phyloP scores from a whole-genome alignment of 1,140 invertebrate genomes.

The Drosophila truncata region DNA sequence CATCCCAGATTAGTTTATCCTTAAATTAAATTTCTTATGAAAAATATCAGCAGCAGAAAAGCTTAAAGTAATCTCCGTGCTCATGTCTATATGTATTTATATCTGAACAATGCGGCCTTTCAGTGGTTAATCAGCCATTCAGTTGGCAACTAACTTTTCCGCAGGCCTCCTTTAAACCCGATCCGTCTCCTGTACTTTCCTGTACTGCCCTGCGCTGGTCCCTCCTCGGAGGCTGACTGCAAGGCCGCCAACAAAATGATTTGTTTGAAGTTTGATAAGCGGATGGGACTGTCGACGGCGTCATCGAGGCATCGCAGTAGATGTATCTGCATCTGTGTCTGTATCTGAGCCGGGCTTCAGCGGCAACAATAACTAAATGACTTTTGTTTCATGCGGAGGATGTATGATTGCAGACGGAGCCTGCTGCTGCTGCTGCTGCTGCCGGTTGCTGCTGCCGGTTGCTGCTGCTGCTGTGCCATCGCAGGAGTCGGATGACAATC shows the following conservation, averaged over 20 bases:
- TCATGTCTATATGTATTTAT: slow-evolving; percentile 5
- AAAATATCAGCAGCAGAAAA: not conserved
- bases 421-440: slow-evolving; percentile 21
- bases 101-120: slow-evolving; percentile 19
- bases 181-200: not conserved
- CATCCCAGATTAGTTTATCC: not conserved
- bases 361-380: slow-evolving; percentile 82
- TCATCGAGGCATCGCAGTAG: slow-evolving; percentile 59
- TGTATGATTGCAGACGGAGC: slow-evolving; percentile 56
- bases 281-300: slow-evolving; percentile 81
- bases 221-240: slow-evolving; percentile 24
- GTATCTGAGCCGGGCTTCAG: slow-evolving; percentile 33
- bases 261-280: slow-evolving; percentile 83
- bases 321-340: slow-evolving; percentile 41
- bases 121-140: slow-evolving; percentile 37
- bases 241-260: slow-evolving; percentile 81
- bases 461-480: slow-evolving; percentile 21
- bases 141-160: slow-evolving; percentile 12
- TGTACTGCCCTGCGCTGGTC: not conserved
- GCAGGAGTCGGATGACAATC: slow-evolving; percentile 73
- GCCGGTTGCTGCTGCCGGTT: slow-evolving; percentile 7
- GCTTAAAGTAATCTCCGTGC: not conserved
- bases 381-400: slow-evolving; percentile 73
- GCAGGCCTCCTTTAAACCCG: slow-evolving; percentile 5
- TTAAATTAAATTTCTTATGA: not conserved